Evolutionary conservation across 2,888 invertebrate genomes (phyloP).

Genomic region (Boloria euphrosyne): DNA sequence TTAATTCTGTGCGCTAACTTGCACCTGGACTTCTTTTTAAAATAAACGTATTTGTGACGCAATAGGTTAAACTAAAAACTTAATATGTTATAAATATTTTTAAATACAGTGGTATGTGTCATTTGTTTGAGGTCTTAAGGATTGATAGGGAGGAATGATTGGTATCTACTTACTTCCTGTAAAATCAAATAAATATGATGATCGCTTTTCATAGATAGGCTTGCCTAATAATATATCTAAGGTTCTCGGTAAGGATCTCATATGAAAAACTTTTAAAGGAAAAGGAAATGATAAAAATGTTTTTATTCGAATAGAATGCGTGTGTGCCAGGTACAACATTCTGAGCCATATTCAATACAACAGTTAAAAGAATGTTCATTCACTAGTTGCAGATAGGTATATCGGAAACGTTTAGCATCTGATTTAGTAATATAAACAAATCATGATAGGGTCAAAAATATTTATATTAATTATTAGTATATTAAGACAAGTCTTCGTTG

Average conservation of each 20-base stretch:
- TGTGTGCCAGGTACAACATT: slow-evolving; percentile 29
- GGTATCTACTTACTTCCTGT: too few species aligned
- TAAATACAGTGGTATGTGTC: too few species aligned
- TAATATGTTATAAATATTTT: too few species aligned
- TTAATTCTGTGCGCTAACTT: too few species aligned
- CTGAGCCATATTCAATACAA: slow-evolving; percentile 32
- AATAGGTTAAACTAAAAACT: too few species aligned
- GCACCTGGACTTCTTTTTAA: too few species aligned
- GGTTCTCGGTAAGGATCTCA: background rate
- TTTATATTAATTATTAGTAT: too few species aligned
- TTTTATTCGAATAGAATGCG: slow-evolving; percentile 23
- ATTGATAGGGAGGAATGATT: too few species aligned
- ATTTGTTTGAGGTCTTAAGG: too few species aligned
- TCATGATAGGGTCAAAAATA: background rate
- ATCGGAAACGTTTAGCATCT: background rate
- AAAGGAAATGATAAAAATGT: slow-evolving; percentile 15
- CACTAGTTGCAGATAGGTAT: slow-evolving; percentile 19
- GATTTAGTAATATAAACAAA: slow-evolving; percentile 10
- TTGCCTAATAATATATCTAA: background rate
- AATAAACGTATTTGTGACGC: too few species aligned
- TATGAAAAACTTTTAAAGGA: slow-evolving; percentile 19
- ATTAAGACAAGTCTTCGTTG: too few species aligned
- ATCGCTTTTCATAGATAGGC: background rate
- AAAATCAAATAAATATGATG: background rate
- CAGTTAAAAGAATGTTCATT: slow-evolving; percentile 40